Evolutionary conservation across 2,113 vertebrate species (phyloP).

Genomic region (Syngnathus scovelli): DNA sequence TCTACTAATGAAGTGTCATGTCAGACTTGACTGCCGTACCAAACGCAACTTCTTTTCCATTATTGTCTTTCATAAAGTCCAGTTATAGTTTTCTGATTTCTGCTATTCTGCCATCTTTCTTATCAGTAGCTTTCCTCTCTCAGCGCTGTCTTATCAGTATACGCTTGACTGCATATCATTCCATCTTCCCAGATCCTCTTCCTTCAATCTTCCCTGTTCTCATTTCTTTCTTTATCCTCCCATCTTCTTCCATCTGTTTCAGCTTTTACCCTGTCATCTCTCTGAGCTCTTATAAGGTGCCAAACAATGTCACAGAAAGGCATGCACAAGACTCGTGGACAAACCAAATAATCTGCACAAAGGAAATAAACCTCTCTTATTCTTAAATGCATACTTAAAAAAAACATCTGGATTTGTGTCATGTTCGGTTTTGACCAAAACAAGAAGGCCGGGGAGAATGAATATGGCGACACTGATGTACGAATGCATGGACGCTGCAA

Average conservation of each 20-base stretch:
- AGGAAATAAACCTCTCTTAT: conserved; percentile 6
- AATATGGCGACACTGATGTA: no score
- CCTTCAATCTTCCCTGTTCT: conserved; percentile 44
- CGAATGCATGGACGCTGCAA: no score
- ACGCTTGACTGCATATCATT: conserved; percentile 36
- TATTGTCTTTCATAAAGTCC: conserved; percentile 20
- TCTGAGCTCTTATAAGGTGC: conserved; percentile 36
- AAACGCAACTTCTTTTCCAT: not conserved
- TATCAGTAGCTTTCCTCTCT: conserved; percentile 42
- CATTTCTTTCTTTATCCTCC: conserved; percentile 44
- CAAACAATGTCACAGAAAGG: conserved; percentile 27
- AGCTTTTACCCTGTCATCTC: conserved; percentile 36
- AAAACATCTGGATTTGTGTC: not conserved
- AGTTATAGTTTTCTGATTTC: conserved; percentile 17
- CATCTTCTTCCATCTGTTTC: conserved; percentile 37
- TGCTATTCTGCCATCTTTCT: conserved; percentile 24
- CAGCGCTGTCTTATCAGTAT: conserved; percentile 43
- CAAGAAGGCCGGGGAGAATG: no score
- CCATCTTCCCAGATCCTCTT: conserved; percentile 52
- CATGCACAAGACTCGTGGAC: not conserved
- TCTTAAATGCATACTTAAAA: not conserved
- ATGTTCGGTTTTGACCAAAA: not conserved
- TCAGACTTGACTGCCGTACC: not conserved
- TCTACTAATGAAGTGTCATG: no score
- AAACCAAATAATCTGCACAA: conserved; percentile 17